Evolutionary conservation across 2,113 vertebrate species (phyloP).

Genomic region (Tretioscincus oriximinensis): DNA sequence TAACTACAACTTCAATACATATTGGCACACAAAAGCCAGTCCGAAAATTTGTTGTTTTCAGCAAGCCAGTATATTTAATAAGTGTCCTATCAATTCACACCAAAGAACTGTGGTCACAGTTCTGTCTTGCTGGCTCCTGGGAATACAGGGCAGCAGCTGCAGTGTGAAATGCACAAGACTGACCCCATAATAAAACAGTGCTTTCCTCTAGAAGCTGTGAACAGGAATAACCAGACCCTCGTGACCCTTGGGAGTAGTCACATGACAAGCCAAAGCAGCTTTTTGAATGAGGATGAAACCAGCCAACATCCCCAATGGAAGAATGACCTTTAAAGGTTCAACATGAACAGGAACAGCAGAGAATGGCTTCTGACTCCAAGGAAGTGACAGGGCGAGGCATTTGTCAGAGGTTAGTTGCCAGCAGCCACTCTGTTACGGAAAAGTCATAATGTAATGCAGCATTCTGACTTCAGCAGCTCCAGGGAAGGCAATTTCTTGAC

Average conservation of each 20-base stretch:
- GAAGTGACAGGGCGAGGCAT: constrained; percentile 18
- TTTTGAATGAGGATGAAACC: constrained; percentile 23
- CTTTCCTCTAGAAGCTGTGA: constrained; percentile 7
- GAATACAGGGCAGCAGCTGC: constrained; percentile 5
- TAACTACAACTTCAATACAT: background rate
- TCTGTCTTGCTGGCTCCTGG: background rate
- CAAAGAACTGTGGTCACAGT: background rate
- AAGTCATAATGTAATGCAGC: constrained; percentile 14
- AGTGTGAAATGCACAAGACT: constrained; percentile 8
- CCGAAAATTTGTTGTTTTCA: background rate
- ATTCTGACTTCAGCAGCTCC: constrained; percentile 6
- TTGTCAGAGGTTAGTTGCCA: constrained; percentile 23
- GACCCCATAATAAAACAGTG: background rate
- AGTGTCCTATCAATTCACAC: background rate
- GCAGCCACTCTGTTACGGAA: constrained; percentile 9
- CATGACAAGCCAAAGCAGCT: background rate
- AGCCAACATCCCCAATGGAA: constrained; percentile 5
- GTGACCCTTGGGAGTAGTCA: constrained; percentile 2
- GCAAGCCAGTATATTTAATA: background rate
- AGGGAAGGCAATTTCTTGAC: constrained; percentile 6
- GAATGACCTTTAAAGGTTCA: constrained; percentile 27
- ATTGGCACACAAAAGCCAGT: background rate
- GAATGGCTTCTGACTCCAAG: constrained; percentile 25
- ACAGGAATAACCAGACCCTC: constrained; percentile 3
- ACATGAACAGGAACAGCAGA: constrained; percentile 4